Base-by-base conservation (phyloP, 2,797 vertebrate genomes). In the Karalla daura region DNA sequence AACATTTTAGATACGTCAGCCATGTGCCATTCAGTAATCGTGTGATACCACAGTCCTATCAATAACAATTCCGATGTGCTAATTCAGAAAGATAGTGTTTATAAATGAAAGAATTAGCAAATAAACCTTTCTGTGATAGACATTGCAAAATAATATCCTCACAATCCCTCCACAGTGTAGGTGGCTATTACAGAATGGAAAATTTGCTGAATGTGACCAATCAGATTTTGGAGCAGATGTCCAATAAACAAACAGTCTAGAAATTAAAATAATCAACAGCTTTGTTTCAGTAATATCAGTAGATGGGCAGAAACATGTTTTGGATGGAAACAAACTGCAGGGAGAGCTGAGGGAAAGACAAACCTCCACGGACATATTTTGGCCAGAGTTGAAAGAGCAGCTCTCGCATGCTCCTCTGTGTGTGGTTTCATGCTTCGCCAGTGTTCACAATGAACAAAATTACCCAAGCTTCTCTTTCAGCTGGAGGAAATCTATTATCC, bases 371-470 rank as follows among this genome's bases (percentile, higher is more conserved):
- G 76, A 86, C 74, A 61, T 53, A 47, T 54, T 79, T 84, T 92
- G 91, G 89, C 86, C 46, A 20, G 0, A 70, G 79, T 87, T 89
- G 64, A 91, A 91, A 91, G 89, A 64, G 61, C 67, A 65, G 65
- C 79, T 77, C 61, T 74, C 27, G 70, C 74, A 66, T 74, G 76
- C 77, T 86, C 59, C 80, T 84, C 70, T 63, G 67, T 81, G 70
- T 90, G 88, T 81, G 86, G 87, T 87, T 90, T 87, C 63, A 88
- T 74, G 81, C 78, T 83, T 87, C 56, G 40, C 61, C 74, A 78
- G 72, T 40, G 69, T 80, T 85, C 81, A 84, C 78, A 80, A 83
- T 70, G 74, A 86, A 74, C 78, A 74, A 70, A 82, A 81, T 81
- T 72, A 87, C 69, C 74, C 67, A 59, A 80, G 70, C 72, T 52